phyloP scores from a whole-genome alignment of 2,888 invertebrate genomes.

The Fragum whitleyi region DNA sequence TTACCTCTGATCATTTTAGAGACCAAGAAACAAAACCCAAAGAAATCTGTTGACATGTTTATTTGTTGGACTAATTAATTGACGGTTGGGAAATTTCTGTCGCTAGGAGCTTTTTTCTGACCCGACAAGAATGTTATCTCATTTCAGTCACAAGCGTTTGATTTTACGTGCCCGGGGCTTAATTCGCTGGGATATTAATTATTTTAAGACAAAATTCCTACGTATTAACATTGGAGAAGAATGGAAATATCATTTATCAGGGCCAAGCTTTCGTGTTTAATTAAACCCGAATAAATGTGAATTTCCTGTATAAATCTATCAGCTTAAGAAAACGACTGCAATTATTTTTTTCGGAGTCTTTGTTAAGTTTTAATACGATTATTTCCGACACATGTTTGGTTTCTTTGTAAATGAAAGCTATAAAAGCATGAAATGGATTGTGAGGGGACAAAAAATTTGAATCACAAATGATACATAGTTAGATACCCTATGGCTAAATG shows the following conservation, averaged over 20 bases:
- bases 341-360: constrained; percentile 53
- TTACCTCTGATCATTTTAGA: too few relatives aligned
- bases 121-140: constrained; percentile 55
- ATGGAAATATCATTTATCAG: constrained; percentile 58
- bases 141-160: constrained; percentile 37
- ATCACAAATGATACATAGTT: constrained; percentile 44
- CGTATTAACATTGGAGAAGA: constrained; percentile 54
- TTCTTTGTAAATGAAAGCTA: constrained; percentile 45
- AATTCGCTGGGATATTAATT: constrained; percentile 63
- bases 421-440: constrained; percentile 62
- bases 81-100: constrained; percentile 39
- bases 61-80: constrained; percentile 55
- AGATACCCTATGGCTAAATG: constrained; percentile 52
- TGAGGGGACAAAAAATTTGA: constrained; percentile 54
- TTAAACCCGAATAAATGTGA: constrained; percentile 63
- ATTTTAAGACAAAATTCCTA: constrained; percentile 50
- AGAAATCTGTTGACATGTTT: constrained; percentile 26
- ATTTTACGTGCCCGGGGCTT: constrained; percentile 47
- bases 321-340: constrained; percentile 44
- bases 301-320: constrained; percentile 37
- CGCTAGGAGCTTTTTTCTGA: constrained; percentile 46
- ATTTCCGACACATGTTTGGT: constrained; percentile 57
- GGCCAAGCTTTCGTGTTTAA: constrained; percentile 57
- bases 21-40: background rate
- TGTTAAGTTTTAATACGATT: constrained; percentile 66